phyloP scores from a whole-genome alignment of 2,888 invertebrate species.

The Drosophila formosana region DNA sequence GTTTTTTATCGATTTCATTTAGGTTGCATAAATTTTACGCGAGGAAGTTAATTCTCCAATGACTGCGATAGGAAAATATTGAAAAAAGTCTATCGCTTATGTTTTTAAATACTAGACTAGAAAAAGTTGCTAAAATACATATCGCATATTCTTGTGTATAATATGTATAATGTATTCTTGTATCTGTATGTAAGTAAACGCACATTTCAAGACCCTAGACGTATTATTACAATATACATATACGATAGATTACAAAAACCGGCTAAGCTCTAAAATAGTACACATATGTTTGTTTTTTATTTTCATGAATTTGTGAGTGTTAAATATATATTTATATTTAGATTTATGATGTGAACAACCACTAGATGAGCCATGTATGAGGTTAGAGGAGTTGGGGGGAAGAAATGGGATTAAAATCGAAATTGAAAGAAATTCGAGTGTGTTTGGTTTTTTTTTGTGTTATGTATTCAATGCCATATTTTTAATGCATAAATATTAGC shows the following conservation, averaged over 20 bases:
- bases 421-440: constrained; percentile 49
- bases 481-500: constrained; percentile 40
- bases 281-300: constrained; percentile 33
- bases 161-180: constrained; percentile 43
- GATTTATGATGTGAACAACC: constrained; percentile 47
- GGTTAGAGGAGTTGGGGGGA: neutral
- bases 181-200: constrained; percentile 48
- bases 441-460: constrained; percentile 40
- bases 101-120: constrained; percentile 70
- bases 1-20: constrained; percentile 2
- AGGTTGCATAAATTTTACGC: constrained; percentile 50
- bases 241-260: constrained; percentile 64
- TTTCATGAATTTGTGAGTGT: constrained; percentile 12
- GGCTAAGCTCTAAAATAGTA: constrained; percentile 67
- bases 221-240: constrained; percentile 30
- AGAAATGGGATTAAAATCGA: constrained; percentile 1
- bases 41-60: constrained; percentile 52
- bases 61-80: constrained; percentile 53
- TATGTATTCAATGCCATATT: constrained; percentile 53
- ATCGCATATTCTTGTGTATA: constrained; percentile 36
- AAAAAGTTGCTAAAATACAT: constrained; percentile 73
- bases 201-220: constrained; percentile 49
- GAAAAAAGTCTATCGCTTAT: constrained; percentile 56
- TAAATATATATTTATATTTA: constrained; percentile 26
- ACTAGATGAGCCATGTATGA: constrained; percentile 38